A percentile compares a stretch with the other conserved stretches of the same genome.
Conservation (phyloP, 2,113 vertebrate species). For the Girardinichthys multiradiatus region DNA sequence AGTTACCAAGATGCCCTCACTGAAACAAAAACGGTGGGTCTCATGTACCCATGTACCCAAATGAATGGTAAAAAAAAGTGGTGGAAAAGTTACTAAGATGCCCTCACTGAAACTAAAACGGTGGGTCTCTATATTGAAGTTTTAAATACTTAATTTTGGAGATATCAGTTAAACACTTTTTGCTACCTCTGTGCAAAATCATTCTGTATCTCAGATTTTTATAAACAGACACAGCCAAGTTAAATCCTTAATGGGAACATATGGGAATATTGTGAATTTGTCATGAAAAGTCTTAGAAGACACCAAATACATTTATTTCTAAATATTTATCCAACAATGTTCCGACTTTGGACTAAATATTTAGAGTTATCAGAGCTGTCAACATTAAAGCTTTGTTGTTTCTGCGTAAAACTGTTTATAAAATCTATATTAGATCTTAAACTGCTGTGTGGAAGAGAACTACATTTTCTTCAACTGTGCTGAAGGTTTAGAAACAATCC, state of each 20-base stretch:
- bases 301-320: not conserved
- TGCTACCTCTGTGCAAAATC: not conserved
- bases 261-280: no score
- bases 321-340: not conserved
- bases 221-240: not conserved
- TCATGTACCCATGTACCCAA: no score
- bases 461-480: not conserved
- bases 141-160: no score
- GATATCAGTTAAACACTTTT: no score
- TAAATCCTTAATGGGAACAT: not conserved
- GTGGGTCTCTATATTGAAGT: no score
- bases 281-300: no score
- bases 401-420: not conserved
- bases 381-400: not conserved
- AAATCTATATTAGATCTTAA: not conserved
- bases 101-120: no score
- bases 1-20: no score
- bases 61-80: no score
- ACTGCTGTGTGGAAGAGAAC: not conserved
- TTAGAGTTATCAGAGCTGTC: no score
- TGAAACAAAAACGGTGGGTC: no score
- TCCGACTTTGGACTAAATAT: not conserved
- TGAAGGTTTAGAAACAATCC: not conserved
- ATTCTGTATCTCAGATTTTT: not conserved
- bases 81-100: no score